phyloP scores from a whole-genome alignment of 1,140 invertebrate genomes.

The Chrysomallon squamiferum region DNA sequence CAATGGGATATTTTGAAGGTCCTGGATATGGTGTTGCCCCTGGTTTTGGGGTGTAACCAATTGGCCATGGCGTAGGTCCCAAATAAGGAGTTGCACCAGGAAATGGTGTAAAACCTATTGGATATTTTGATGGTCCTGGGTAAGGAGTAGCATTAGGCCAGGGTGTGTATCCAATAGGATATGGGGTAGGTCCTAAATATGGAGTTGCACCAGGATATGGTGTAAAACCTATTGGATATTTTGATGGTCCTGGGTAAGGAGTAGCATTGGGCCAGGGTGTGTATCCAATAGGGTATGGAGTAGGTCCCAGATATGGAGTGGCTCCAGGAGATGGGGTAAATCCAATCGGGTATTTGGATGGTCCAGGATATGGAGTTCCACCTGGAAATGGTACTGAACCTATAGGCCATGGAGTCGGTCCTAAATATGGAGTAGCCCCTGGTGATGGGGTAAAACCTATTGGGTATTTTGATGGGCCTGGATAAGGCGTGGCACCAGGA shows the following conservation, averaged over 20 bases:
- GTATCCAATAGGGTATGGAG: slow-evolving; percentile 12
- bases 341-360: background rate
- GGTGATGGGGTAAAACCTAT: background rate
- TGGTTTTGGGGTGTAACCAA: background rate
- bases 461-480: slow-evolving; percentile 6
- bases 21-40: background rate
- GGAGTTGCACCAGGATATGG: background rate
- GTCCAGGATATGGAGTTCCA: background rate
- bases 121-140: background rate
- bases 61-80: slow-evolving; percentile 1
- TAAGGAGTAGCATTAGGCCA: background rate
- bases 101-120: slow-evolving; percentile 1
- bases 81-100: background rate
- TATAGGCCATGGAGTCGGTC: background rate
- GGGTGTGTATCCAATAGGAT: slow-evolving; percentile 3
- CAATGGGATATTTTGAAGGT: slow-evolving; percentile 1
- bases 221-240: slow-evolving; percentile 4
- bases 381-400: background rate
- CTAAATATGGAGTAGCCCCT: background rate
- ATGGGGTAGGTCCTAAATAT: background rate
- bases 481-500: slow-evolving; percentile 14
- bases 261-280: slow-evolving; percentile 15
- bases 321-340: slow-evolving; percentile 2
- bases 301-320: background rate
- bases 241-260: slow-evolving; percentile 6